Evolutionary conservation across 2,888 invertebrate genomes (phyloP).

Genomic region (Panopea generosa): DNA sequence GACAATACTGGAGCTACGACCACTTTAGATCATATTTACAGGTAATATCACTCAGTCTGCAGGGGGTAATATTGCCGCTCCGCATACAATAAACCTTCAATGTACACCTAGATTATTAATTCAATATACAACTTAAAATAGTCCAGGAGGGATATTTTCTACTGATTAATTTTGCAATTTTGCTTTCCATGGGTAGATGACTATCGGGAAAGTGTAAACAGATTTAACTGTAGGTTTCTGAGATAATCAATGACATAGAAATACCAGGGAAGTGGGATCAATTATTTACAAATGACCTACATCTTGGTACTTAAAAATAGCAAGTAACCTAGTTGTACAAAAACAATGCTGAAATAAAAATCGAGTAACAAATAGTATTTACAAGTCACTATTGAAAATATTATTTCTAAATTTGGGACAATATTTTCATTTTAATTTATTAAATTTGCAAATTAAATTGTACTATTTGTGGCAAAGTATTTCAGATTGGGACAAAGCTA

Average conservation of each 20-base stretch:
- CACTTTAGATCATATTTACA: background rate
- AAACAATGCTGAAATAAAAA: no score
- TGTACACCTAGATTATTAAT: constrained; percentile 39
- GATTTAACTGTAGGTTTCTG: background rate
- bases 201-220: constrained; percentile 20
- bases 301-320: no score
- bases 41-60: constrained; percentile 10
- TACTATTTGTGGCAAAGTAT: no score
- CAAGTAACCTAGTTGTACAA: no score
- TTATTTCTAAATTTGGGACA: no score
- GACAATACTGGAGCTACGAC: background rate
- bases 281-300: no score
- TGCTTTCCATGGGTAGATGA: constrained; percentile 29
- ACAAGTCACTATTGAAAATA: no score
- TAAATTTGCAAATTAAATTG: no score
- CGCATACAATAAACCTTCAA: constrained; percentile 44
- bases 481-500: no score
- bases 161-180: constrained; percentile 32
- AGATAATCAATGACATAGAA: background rate
- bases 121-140: constrained; percentile 29
- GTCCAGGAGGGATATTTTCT: constrained; percentile 27
- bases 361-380: no score
- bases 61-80: constrained; percentile 34
- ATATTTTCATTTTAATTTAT: no score
- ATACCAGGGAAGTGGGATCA: no score